Conservation (phyloP, 2,113 vertebrate genomes). For the Oncorhynchus masou region DNA sequence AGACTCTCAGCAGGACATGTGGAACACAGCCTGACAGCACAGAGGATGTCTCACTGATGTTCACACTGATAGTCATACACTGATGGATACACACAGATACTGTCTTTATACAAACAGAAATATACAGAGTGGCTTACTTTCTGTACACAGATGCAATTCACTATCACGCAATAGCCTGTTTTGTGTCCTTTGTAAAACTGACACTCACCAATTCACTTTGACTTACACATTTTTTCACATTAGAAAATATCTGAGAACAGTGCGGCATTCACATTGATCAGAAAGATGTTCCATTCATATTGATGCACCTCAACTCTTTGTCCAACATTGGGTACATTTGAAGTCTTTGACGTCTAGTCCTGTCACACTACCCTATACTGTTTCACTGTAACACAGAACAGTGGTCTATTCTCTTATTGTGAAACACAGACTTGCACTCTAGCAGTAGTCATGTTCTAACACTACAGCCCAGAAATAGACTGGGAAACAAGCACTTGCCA, state of each 20-base stretch:
- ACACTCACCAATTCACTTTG: background rate
- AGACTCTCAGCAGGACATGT: background rate
- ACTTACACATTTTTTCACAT: background rate
- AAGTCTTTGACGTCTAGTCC: background rate
- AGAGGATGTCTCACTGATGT: background rate
- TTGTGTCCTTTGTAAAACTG: background rate
- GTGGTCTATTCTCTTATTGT: too few species aligned
- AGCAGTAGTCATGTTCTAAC: constrained; percentile 33
- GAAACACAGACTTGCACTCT: constrained; percentile 20
- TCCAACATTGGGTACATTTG: too few species aligned
- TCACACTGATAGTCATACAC: background rate
- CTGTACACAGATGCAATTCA: background rate
- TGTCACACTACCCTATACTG: background rate
- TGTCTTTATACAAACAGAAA: background rate
- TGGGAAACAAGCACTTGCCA: constrained; percentile 46
- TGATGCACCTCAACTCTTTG: too few species aligned
- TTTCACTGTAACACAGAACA: background rate
- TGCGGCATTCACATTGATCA: too few species aligned
- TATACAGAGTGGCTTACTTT: background rate
- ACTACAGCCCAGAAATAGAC: constrained; percentile 32
- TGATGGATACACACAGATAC: constrained; percentile 11
- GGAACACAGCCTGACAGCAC: background rate
- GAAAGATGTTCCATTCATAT: too few species aligned
- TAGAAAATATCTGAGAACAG: background rate
- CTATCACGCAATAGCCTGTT: background rate